Percentiles rank a stretch among this genome's conserved stretches.
Evolutionary conservation across 2,113 vertebrate genomes (phyloP).

Genomic region (Phrynocephalus versicolor): DNA sequence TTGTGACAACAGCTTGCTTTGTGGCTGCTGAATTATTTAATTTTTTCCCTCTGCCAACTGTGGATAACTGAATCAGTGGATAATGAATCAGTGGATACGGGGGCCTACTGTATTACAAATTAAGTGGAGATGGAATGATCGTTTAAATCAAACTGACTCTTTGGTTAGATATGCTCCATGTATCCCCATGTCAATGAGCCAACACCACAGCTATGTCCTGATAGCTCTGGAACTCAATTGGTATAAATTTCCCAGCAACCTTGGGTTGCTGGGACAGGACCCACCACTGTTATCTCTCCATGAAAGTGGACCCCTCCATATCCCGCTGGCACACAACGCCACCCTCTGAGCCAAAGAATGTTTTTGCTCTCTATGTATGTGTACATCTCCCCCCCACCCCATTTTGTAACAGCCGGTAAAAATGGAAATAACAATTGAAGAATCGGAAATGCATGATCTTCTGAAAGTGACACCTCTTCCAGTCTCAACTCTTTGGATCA

Average conservation of each 20-base stretch:
- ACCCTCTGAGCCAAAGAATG: background rate
- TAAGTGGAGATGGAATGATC: background rate
- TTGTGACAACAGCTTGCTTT: too few species aligned
- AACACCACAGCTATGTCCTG: background rate
- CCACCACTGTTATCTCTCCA: background rate
- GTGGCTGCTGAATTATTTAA: too few species aligned
- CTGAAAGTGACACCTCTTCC: background rate
- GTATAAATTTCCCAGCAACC: slow-evolving; percentile 3
- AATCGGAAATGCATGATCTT: background rate
- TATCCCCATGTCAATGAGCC: background rate
- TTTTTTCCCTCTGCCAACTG: too few species aligned
- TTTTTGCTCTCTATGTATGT: background rate
- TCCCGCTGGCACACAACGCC: background rate
- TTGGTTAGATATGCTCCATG: background rate
- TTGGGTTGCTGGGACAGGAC: background rate
- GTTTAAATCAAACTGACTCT: background rate
- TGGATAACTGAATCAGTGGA: too few species aligned
- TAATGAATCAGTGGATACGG: too few species aligned
- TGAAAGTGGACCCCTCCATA: background rate
- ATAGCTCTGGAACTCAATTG: background rate
- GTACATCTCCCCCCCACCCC: background rate
- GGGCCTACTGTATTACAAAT: too few species aligned
- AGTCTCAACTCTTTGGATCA: background rate
- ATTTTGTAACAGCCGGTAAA: slow-evolving; percentile 10
- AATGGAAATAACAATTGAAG: slow-evolving; percentile 9